These are phyloP conservation scores for Tortrix viridana DNA, from an alignment of 2,888 invertebrate species.

Conservation along the genomic window DNA sequence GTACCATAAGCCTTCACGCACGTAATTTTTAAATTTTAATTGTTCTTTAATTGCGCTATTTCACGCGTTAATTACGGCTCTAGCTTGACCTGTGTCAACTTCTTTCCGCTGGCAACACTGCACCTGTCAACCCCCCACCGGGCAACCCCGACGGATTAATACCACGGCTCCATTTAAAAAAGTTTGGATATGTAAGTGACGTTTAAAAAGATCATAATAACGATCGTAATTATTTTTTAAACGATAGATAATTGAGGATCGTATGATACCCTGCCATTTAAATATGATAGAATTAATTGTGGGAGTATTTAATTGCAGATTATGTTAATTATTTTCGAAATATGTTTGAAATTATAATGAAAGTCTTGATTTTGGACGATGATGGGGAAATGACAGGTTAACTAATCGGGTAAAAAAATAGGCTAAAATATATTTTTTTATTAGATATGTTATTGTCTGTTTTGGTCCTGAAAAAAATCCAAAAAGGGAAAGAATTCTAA, in stretches of 20 bases:
- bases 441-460: too few relatives aligned
- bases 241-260: slow-evolving; percentile 11
- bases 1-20: background rate
- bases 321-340: slow-evolving; percentile 8
- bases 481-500: too few relatives aligned
- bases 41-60: slow-evolving; percentile 29
- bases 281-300: slow-evolving; percentile 12
- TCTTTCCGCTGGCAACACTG: slow-evolving; percentile 31
- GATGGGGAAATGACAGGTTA: too few relatives aligned
- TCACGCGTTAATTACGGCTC: slow-evolving; percentile 24
- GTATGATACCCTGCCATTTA: slow-evolving; percentile 13
- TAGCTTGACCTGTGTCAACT: slow-evolving; percentile 34
- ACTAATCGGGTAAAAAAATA: too few relatives aligned
- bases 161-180: slow-evolving; percentile 27
- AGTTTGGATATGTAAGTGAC: slow-evolving; percentile 9
- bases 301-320: slow-evolving; percentile 4
- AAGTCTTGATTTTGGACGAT: background rate
- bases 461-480: too few relatives aligned
- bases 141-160: slow-evolving; percentile 34
- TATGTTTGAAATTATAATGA: background rate
- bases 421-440: too few relatives aligned
- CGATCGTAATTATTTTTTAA: slow-evolving; percentile 23
- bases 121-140: slow-evolving; percentile 34
- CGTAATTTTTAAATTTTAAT: slow-evolving; percentile 18
- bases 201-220: slow-evolving; percentile 24